These are phyloP conservation scores for Eulithis prunata DNA, from an alignment of 2,888 invertebrate species.

Conservation along the genomic window DNA sequence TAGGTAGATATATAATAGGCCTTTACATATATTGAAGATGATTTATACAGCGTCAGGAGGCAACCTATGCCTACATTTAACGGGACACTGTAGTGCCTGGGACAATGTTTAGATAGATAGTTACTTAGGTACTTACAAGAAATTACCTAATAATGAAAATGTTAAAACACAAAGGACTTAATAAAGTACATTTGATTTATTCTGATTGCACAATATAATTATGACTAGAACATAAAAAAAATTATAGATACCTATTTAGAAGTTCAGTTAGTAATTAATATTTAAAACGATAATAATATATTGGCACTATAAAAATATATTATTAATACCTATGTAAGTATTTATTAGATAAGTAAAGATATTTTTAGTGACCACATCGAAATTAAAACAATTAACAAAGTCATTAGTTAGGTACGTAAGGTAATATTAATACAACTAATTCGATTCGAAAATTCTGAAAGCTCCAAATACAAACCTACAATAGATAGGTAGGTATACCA, in stretches of 20 bases:
- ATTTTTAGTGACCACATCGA: constrained; percentile 8
- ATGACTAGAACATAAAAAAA: constrained; percentile 55
- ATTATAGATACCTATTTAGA: not conserved
- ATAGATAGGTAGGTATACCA: not conserved
- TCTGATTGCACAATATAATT: constrained; percentile 34
- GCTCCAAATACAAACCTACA: constrained; percentile 13
- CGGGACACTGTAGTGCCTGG: too few relatives aligned
- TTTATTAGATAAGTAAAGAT: not conserved
- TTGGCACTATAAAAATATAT: constrained; percentile 26
- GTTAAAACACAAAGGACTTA: too few relatives aligned
- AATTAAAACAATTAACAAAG: constrained; percentile 1
- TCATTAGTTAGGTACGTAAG: not conserved
- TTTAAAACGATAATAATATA: constrained; percentile 9
- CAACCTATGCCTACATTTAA: too few relatives aligned
- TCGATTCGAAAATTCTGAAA: constrained; percentile 1
- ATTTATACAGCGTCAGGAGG: too few relatives aligned
- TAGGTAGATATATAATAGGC: too few relatives aligned
- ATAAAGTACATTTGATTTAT: constrained; percentile 22
- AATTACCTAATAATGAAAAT: too few relatives aligned
- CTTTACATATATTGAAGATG: too few relatives aligned
- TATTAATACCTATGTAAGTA: too few relatives aligned
- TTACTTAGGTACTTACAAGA: too few relatives aligned
- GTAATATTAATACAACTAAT: constrained; percentile 11
- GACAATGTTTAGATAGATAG: too few relatives aligned
- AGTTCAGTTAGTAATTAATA: constrained; percentile 7